Evolutionary conservation across 2,888 invertebrate genomes (phyloP), one percentile per base, ranked within the genome.

Genomic region (Cerastoderma edule): DNA sequence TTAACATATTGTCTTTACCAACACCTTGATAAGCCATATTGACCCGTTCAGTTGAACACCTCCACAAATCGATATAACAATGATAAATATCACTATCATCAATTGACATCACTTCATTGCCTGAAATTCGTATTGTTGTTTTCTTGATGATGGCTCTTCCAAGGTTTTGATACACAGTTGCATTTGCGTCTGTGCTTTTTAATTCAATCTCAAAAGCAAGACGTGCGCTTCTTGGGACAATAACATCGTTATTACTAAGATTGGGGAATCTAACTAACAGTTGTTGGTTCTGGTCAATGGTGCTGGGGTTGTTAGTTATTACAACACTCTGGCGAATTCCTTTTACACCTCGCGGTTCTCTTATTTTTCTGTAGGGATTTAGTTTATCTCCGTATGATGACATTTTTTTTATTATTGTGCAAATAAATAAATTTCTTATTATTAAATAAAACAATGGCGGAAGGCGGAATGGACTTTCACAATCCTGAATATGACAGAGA

Each of bases 201-300:
- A 73, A 19, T 53, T 54, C 54, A 64, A 83, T 76, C 44, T 65
- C 71, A 67, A 83, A 84, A 8, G 83, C 80, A 22, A 84, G 35
- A 32, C 69, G 33, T 19, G 71, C 67, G 6, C 72, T 67, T 32
- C 84, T 71, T 3, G 83, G 80, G 3, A 79, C 73, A 66, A 81
- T 80, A 48, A 80, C 70, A 64, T 74, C 77, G 32, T 72, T 60
- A 39, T 44, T 67, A 35, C 77, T 72, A 6, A 80, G 72, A 56
- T 81, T 85, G 22, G 81, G 85, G 63, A 82, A 80, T 50, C 73
- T 54, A 13, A 84, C 78, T 13, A 76, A 35, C n/a, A 83, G 67
- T 27, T 73, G 75, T 71, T 83, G 77, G 33, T 82, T 83, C 30
- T 78, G 78, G 53, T 83, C 77, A 32, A 85, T 83, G 19, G 78